phyloP scores from a whole-genome alignment of 2,113 vertebrate genomes.

The Tretioscincus oriximinensis region DNA sequence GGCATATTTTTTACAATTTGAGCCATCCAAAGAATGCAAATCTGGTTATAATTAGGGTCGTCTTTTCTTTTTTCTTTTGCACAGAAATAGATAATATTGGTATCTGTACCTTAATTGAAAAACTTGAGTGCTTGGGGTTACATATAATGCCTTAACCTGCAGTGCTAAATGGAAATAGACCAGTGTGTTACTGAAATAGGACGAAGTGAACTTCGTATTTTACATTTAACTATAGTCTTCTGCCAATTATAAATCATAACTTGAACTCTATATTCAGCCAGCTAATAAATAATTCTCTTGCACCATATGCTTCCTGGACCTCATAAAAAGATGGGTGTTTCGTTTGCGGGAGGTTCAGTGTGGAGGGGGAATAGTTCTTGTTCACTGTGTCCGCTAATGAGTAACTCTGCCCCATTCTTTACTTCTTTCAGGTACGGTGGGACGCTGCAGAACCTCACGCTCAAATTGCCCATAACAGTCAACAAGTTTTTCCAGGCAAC shows the following conservation, averaged over 20 bases:
- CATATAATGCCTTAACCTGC: not conserved
- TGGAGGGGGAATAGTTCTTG: accelerated
- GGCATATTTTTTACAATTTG: no score
- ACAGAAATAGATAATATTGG: no score
- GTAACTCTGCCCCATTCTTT: not conserved
- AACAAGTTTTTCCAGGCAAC: constrained; percentile 96
- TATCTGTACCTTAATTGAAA: not conserved
- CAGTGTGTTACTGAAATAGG: not conserved
- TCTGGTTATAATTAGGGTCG: not conserved
- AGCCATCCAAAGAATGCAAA: not conserved
- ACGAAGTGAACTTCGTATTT: not conserved
- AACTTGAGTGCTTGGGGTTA: not conserved
- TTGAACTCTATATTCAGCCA: not conserved
- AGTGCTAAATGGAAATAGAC: not conserved
- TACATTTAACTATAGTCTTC: not conserved
- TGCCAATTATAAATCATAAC: not conserved
- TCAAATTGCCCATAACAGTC: constrained; percentile 89
- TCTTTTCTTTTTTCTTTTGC: not conserved
- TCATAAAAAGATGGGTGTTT: not conserved
- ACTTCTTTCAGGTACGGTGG: constrained; percentile 81
- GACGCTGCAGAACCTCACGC: constrained; percentile 84
- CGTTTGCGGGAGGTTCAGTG: no score
- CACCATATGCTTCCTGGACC: not conserved
- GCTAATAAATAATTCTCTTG: not conserved
- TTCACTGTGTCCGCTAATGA: not conserved